Evolutionary conservation across 1,140 invertebrate genomes (phyloP), one percentile per base, ranked within the genome.

Genomic region (Aphelenchoides avenae): DNA sequence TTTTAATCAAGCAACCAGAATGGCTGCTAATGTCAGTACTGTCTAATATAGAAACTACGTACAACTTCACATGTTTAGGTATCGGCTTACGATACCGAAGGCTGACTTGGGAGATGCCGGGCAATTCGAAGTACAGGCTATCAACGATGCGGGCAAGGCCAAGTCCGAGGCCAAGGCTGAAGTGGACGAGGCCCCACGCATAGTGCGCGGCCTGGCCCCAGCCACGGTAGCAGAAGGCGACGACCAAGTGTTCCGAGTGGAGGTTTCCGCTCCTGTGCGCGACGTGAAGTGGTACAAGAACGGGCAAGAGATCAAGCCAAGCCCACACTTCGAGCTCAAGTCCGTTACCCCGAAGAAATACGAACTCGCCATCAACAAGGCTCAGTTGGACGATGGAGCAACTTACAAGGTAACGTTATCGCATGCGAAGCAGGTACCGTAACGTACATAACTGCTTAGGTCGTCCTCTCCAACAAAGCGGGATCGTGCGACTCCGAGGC

Each of bases 141-240:
- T 57, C 9, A 75, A 75, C 49, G 59, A 66, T 29, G 60, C 36
- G 27, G 73, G 73, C 18, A 72, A 70, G 27, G 72, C 63, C 2
- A 64, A 54, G 26, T 68, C 62, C 13, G 33, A 43, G n/a, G 73
- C 71, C 5, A 56, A 51, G 20, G 73, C 66, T 37, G 75, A 75
- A 58, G 73, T 77, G 11, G 73, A 75, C 46, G 74, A 77, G 41
- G 52, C 43, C 27, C 73, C 73, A 15, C 53, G 62, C 31, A 76
- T 75, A 34, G 73, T 77, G 11, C 65, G 71, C 31, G 74, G 61
- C n/a, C 56, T 75, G 0, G 53, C 68, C 18, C 66, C 75, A 26
- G 59, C 56, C 2, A 53, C 55, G n/a, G 59, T 87, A 0, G 85
- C 83, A 41, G 88, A 89, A 66, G 86, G 86, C 1, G 86, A 88